Evolutionary conservation across 2,797 vertebrate genomes (phyloP).

Genomic region (Danio albolineatus): DNA sequence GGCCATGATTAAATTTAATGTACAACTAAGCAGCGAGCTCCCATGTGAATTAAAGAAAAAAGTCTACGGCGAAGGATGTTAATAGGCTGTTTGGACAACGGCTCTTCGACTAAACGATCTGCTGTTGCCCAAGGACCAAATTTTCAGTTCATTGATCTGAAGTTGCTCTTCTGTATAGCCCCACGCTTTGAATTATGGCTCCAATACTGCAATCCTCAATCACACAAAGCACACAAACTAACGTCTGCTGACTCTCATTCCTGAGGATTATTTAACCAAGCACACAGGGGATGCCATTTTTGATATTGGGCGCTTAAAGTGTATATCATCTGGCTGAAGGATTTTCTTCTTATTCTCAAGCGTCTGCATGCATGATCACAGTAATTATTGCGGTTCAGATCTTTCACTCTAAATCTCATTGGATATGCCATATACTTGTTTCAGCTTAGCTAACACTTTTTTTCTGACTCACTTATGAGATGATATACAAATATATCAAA

Average conservation of each 20-base stretch:
- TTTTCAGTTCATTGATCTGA: constrained; percentile 46
- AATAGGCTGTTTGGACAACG: constrained; percentile 38
- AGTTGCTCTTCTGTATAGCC: constrained; percentile 42
- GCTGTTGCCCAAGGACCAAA: constrained; percentile 41
- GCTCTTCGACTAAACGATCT: constrained; percentile 41
- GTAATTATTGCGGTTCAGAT: constrained; percentile 15
- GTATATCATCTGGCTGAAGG: not conserved
- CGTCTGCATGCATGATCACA: not conserved
- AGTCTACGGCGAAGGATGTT: constrained; percentile 19
- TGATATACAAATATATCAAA: not conserved
- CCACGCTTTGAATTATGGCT: constrained; percentile 43
- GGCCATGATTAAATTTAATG: constrained; percentile 27
- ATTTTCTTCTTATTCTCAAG: constrained; percentile 1
- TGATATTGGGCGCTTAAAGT: not conserved
- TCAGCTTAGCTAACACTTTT: not conserved
- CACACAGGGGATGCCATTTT: not conserved
- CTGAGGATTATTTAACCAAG: not conserved
- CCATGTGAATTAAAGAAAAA: constrained; percentile 23
- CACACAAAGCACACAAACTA: not conserved
- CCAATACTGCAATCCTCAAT: constrained; percentile 31
- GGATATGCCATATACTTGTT: not conserved
- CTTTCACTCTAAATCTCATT: not conserved
- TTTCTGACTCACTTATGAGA: not conserved
- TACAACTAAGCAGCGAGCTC: constrained; percentile 17
- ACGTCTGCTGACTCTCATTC: constrained; percentile 22